These are phyloP conservation scores for Ploceus nigricollis DNA, from an alignment of 2,113 vertebrate species.

Conservation along the genomic window DNA sequence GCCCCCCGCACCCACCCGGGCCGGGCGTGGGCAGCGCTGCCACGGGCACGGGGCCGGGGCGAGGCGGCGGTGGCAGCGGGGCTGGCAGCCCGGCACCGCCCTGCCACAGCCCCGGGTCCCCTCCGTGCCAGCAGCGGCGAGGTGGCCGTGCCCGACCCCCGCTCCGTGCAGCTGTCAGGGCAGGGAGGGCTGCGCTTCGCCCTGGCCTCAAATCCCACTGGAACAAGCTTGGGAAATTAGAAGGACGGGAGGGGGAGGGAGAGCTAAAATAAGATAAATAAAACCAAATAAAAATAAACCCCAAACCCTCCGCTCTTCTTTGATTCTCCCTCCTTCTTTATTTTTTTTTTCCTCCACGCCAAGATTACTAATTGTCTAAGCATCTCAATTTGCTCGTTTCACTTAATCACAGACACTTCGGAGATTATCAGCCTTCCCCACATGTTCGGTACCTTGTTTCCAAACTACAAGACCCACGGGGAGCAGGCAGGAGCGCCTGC, in stretches of 20 bases:
- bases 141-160: rapidly evolving
- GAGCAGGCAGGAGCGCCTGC: slow-evolving; percentile 44
- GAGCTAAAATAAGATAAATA: slow-evolving; percentile 12
- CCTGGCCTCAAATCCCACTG: neutral
- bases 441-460: slow-evolving; percentile 64
- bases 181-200: neutral
- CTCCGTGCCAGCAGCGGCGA: neutral
- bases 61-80: neutral
- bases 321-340: slow-evolving; percentile 10
- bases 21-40: neutral
- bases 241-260: neutral
- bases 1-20: neutral
- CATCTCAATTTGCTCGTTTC: slow-evolving; percentile 69
- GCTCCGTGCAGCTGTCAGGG: rapidly evolving
- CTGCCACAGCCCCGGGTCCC: neutral
- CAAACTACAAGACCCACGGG: slow-evolving; percentile 51
- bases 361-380: slow-evolving; percentile 67
- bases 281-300: slow-evolving; percentile 11
- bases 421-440: slow-evolving; percentile 71
- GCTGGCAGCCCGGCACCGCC: neutral
- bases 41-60: neutral
- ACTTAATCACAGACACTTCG: slow-evolving; percentile 62
- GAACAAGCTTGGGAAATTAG: neutral
- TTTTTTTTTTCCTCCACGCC: neutral
- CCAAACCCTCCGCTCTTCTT: neutral